A percentile compares a stretch with the other conserved stretches of the same genome.
Conservation (phyloP, 2,113 vertebrate genomes). For the Ailuropoda melanoleuca region DNA sequence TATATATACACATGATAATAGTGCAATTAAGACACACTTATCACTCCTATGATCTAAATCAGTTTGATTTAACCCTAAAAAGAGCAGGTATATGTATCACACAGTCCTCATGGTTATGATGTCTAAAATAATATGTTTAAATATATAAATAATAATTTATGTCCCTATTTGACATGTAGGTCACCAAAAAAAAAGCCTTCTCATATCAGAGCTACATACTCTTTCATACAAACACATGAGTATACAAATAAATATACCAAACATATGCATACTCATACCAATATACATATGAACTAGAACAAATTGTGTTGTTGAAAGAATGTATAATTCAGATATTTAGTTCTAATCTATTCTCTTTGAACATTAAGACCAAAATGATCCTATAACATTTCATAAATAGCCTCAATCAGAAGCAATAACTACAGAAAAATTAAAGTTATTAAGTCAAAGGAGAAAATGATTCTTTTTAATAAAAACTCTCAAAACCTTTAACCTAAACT, state of each 20-base stretch:
- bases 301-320: neutral
- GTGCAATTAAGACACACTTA: neutral
- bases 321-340: neutral
- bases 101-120: neutral
- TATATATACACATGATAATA: neutral
- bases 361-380: neutral
- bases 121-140: neutral
- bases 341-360: neutral
- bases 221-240: neutral
- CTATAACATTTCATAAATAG: neutral
- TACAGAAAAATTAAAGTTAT: neutral
- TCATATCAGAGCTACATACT: neutral
- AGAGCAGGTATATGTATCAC: neutral
- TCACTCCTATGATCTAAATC: neutral
- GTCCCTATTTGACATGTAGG: neutral
- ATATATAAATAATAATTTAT: neutral
- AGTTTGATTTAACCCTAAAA: neutral
- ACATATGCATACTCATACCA: neutral
- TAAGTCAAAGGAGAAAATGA: conserved; percentile 28
- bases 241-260: neutral
- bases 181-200: neutral
- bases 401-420: neutral
- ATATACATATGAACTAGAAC: neutral
- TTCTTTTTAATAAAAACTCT: neutral
- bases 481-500: neutral